phyloP scores from a whole-genome alignment of 2,888 invertebrate species.

The Megaustenia siamemsis region DNA sequence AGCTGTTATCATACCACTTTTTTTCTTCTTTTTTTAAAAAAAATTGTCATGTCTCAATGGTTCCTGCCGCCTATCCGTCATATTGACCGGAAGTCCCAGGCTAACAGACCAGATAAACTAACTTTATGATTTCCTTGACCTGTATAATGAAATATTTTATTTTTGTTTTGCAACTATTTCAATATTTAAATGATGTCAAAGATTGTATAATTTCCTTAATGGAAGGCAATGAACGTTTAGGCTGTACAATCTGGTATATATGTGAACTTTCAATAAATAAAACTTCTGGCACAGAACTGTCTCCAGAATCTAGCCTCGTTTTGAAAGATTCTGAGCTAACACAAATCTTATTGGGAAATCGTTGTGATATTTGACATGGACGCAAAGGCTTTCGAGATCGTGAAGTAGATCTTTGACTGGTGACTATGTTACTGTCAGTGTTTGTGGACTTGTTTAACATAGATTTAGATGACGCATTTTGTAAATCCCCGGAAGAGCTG shows the following conservation, averaged over 20 bases:
- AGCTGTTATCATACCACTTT: no score
- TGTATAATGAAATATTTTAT: no score
- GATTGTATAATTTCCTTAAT: neutral
- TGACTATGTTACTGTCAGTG: neutral
- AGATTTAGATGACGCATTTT: neutral
- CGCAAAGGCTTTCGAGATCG: slow-evolving; percentile 19
- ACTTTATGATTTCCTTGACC: no score
- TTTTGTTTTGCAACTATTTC: neutral
- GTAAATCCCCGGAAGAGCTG: neutral
- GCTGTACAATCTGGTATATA: neutral
- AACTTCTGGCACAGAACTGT: neutral
- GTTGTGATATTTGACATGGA: slow-evolving; percentile 39
- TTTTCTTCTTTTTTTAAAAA: no score
- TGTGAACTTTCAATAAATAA: neutral
- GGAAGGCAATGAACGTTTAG: neutral
- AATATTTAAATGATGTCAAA: neutral
- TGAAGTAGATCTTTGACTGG: neutral
- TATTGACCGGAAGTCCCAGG: no score
- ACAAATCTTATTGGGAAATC: slow-evolving; percentile 44
- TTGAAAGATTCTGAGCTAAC: slow-evolving; percentile 24
- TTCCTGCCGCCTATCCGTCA: no score
- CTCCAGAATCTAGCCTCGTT: neutral
- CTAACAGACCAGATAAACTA: no score
- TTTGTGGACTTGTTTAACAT: neutral
- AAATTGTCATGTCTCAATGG: no score